phyloP scores from a whole-genome alignment of 2,888 invertebrate species.

The Amphipoea oculea region DNA sequence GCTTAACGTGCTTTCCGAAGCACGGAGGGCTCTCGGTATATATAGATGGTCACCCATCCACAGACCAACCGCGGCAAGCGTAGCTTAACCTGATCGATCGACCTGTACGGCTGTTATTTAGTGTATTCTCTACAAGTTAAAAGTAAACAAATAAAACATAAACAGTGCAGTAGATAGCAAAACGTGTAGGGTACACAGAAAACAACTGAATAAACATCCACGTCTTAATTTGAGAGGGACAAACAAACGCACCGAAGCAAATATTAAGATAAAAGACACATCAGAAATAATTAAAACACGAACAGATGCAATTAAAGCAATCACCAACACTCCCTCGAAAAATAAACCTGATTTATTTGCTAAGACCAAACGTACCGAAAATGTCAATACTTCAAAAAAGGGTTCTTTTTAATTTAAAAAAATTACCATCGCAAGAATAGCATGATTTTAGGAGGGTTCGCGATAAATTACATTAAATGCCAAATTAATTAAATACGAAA shows the following conservation, averaged over 20 bases:
- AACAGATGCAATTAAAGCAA: conserved; percentile 63
- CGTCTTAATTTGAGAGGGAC: conserved; percentile 48
- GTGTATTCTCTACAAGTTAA: no score
- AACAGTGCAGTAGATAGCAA: not conserved
- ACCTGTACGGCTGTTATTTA: no score
- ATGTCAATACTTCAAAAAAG: conserved; percentile 63
- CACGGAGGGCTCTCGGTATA: no score
- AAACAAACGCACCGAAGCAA: conserved; percentile 48
- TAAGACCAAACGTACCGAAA: conserved; percentile 50
- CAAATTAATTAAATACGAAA: conserved; percentile 83
- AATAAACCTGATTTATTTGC: conserved; percentile 61
- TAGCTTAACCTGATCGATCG: no score
- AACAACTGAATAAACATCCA: conserved; percentile 50
- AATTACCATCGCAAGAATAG: conserved; percentile 45
- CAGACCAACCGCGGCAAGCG: no score
- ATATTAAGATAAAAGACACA: conserved; percentile 59
- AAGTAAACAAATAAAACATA: conserved; percentile 3
- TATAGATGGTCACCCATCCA: no score
- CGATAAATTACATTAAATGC: conserved; percentile 85
- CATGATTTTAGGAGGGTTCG: conserved; percentile 64
- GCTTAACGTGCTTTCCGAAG: no score
- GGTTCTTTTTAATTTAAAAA: conserved; percentile 59
- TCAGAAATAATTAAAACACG: conserved; percentile 65
- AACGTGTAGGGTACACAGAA: not conserved
- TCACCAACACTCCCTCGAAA: conserved; percentile 52